Evolutionary conservation across 1,140 invertebrate genomes (phyloP).

Genomic region (Thaumatotibia leucotreta): DNA sequence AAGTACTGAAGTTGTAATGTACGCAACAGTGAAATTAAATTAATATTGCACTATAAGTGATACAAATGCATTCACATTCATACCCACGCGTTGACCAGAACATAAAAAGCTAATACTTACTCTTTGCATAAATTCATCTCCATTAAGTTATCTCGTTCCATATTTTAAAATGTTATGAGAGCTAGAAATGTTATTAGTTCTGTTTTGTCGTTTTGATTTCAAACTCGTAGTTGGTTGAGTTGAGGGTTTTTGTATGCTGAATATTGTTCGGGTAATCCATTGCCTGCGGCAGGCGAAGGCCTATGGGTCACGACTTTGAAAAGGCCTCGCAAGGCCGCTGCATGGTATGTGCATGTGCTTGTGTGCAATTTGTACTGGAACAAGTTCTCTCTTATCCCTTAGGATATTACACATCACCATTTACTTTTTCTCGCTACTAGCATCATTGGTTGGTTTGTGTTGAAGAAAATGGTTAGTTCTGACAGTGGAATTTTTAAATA

Average conservation of each 20-base stretch:
- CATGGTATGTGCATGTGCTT: slow-evolving; percentile 19
- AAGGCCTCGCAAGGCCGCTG: slow-evolving; percentile 52
- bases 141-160: neutral
- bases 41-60: neutral
- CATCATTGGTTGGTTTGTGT: no score
- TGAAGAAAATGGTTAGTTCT: no score
- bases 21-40: neutral
- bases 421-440: neutral
- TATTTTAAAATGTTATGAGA: neutral
- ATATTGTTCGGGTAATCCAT: neutral
- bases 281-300: slow-evolving; percentile 35
- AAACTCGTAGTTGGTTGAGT: neutral
- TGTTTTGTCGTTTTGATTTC: neutral
- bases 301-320: slow-evolving; percentile 58
- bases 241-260: neutral
- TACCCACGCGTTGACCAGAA: neutral
- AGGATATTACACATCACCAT: neutral
- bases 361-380: neutral
- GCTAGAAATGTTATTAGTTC: neutral
- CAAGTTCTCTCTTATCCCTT: neutral
- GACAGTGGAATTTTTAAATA: no score
- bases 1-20: neutral
- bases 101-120: neutral
- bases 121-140: neutral
- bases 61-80: neutral